These are phyloP conservation scores for Myrmecobius fasciatus DNA, from an alignment of 2,113 vertebrate species.

Conservation along the genomic window DNA sequence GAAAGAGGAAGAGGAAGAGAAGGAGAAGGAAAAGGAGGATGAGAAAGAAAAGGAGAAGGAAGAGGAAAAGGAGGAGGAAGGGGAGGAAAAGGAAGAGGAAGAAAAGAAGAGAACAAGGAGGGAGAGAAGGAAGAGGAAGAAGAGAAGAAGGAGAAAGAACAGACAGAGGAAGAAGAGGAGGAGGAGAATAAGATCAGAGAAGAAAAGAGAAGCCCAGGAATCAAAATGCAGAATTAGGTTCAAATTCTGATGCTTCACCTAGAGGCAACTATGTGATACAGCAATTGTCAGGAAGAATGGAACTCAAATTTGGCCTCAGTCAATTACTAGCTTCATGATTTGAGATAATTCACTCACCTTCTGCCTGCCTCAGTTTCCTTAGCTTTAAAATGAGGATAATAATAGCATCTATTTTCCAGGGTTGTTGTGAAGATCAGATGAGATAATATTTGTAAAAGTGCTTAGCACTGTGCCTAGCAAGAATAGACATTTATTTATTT, in stretches of 20 bases:
- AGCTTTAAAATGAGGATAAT: neutral
- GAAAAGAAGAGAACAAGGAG: neutral
- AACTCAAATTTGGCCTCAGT: neutral
- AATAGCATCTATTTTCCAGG: neutral
- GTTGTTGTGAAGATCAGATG: neutral
- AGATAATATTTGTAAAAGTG: neutral
- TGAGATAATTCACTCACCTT: neutral
- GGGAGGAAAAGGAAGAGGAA: neutral
- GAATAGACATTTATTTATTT: no score
- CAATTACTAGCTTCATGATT: neutral
- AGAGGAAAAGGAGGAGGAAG: rapidly evolving
- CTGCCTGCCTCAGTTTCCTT: neutral
- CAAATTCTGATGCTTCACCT: neutral
- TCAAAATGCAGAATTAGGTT: neutral
- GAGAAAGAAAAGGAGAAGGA: no score
- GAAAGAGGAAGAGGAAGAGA: neutral
- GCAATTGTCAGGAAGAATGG: neutral
- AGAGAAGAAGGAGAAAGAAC: no score
- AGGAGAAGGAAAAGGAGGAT: rapidly evolving
- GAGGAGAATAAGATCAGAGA: no score
- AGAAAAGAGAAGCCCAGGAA: neutral
- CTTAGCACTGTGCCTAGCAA: neutral
- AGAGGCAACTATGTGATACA: neutral
- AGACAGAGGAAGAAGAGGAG: no score
- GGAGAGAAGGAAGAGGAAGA: no score